Conservation (phyloP, 1,140 invertebrate genomes). For the Heliothis subflexa region DNA sequence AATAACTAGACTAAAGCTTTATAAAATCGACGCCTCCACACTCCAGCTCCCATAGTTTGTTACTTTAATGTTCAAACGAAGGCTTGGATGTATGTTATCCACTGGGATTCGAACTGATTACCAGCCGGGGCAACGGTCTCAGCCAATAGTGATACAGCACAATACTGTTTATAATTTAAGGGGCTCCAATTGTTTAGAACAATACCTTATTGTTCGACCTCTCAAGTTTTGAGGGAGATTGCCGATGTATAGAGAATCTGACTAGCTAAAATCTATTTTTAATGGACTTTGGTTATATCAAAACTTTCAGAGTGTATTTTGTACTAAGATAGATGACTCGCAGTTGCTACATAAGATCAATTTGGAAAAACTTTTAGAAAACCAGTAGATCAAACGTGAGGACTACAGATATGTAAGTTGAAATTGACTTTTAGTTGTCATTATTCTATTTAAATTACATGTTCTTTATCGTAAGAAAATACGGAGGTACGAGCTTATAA, state of each 20-base stretch:
- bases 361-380: too few species aligned
- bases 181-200: conserved; percentile 30
- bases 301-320: too few species aligned
- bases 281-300: neutral
- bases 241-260: neutral
- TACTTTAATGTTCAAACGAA: conserved; percentile 51
- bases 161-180: conserved; percentile 43
- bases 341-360: too few species aligned
- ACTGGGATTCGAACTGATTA: conserved; percentile 49
- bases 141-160: conserved; percentile 32
- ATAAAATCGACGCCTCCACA: conserved; percentile 54
- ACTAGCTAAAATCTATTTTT: neutral
- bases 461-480: too few species aligned
- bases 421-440: too few species aligned
- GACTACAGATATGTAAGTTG: too few species aligned
- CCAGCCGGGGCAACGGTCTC: conserved; percentile 14
- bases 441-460: too few species aligned
- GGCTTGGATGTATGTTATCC: conserved; percentile 38
- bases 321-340: too few species aligned
- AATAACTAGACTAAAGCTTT: conserved; percentile 55
- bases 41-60: conserved; percentile 47
- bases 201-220: conserved; percentile 28
- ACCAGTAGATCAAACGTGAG: too few species aligned
- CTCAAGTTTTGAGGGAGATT: conserved; percentile 18
- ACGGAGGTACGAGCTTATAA: too few species aligned